phyloP scores from a whole-genome alignment of 2,113 vertebrate species.

The Gila orcuttii region DNA sequence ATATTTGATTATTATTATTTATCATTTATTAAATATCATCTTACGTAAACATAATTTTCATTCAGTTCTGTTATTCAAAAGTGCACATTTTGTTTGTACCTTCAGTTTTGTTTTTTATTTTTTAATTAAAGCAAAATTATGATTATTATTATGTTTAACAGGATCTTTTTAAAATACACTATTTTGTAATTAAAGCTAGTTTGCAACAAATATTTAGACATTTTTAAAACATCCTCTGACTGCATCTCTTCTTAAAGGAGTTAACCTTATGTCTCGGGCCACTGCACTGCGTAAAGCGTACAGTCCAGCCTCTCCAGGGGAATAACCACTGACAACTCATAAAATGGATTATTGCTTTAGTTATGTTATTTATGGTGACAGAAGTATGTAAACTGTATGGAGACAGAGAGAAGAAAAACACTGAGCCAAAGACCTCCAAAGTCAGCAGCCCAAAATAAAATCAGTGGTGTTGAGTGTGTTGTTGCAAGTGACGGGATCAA shows the following conservation, averaged over 20 bases:
- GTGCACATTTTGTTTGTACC: background rate
- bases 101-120: background rate
- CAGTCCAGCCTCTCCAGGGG: constrained; percentile 50
- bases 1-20: no score
- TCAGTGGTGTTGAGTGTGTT: constrained; percentile 26
- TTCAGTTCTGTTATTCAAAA: background rate
- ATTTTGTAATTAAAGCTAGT: constrained; percentile 25
- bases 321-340: constrained; percentile 60
- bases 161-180: constrained; percentile 47
- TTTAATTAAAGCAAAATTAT: background rate
- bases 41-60: background rate
- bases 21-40: background rate
- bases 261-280: constrained; percentile 44
- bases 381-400: constrained; percentile 55
- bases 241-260: constrained; percentile 49
- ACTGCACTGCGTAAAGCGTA: constrained; percentile 31
- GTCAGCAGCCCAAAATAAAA: constrained; percentile 45
- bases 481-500: constrained; percentile 39
- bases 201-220: constrained; percentile 30
- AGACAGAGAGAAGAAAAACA: constrained; percentile 38
- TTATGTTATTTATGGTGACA: constrained; percentile 53
- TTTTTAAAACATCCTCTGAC: constrained; percentile 32
- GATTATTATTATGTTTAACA: background rate
- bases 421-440: constrained; percentile 38
- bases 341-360: constrained; percentile 59